Evolutionary conservation across 2,888 invertebrate genomes (phyloP).

Genomic region (Drosophila vallismaia): DNA sequence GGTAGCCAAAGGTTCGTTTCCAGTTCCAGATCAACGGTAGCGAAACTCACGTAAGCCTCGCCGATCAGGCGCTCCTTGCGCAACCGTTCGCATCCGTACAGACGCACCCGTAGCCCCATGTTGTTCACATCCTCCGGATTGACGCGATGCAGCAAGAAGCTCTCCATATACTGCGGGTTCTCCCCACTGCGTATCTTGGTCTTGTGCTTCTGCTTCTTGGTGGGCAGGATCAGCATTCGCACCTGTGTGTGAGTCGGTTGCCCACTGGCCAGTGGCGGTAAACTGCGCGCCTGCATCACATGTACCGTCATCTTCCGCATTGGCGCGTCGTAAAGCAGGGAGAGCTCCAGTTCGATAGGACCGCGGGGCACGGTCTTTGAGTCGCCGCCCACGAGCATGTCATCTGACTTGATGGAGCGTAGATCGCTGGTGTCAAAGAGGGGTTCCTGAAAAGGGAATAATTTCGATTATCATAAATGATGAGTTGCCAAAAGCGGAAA

Average conservation of each 20-base stretch:
- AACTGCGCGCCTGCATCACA: constrained; percentile 93
- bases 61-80: constrained; percentile 95
- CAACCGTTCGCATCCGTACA: constrained; percentile 97
- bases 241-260: constrained; percentile 90
- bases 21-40: constrained; percentile 93
- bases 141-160: constrained; percentile 94
- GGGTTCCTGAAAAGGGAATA: constrained; percentile 80
- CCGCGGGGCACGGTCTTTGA: constrained; percentile 86
- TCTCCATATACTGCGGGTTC: constrained; percentile 95
- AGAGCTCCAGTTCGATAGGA: constrained; percentile 89
- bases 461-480: no score
- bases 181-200: constrained; percentile 96
- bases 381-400: constrained; percentile 84
- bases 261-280: constrained; percentile 89
- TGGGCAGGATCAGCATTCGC: constrained; percentile 93
- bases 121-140: constrained; percentile 97
- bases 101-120: constrained; percentile 94
- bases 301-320: constrained; percentile 96
- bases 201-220: constrained; percentile 97
- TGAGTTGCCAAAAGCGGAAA: no score
- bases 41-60: constrained; percentile 95
- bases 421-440: constrained; percentile 84
- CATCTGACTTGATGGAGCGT: constrained; percentile 83
- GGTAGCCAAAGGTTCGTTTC: constrained; percentile 96
- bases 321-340: constrained; percentile 94